Percentiles rank a stretch among this genome's conserved stretches.
Evolutionary conservation across 2,113 vertebrate species (phyloP).

Genomic region (Pluvialis apricaria): DNA sequence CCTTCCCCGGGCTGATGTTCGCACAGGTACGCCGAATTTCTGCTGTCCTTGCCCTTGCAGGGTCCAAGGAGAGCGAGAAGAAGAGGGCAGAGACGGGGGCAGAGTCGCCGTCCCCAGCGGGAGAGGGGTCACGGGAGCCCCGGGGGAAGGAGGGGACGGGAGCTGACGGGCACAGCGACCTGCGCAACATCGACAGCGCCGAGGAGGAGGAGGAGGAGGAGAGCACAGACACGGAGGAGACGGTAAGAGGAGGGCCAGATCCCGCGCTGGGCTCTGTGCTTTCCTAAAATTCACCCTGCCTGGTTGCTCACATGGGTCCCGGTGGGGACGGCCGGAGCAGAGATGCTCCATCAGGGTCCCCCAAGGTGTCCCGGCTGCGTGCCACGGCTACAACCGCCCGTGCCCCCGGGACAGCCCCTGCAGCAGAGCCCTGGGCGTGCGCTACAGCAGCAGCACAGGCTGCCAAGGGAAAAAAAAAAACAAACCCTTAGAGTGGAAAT

Average conservation of each 20-base stretch:
- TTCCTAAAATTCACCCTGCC: background rate
- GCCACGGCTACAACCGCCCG: fast-evolving
- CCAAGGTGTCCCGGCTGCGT: fast-evolving
- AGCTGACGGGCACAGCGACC: background rate
- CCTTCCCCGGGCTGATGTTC: background rate
- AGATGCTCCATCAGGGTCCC: background rate
- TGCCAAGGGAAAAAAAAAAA: background rate
- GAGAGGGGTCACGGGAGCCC: background rate
- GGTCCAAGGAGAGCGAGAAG: constrained; percentile 6
- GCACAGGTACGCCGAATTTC: background rate
- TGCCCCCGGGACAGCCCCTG: background rate
- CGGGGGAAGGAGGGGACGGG: background rate
- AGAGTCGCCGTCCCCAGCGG: background rate
- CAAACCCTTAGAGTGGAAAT: background rate
- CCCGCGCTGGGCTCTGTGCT: background rate
- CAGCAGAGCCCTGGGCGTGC: background rate
- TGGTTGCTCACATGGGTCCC: fast-evolving
- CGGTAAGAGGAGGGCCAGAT: background rate
- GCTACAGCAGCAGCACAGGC: background rate
- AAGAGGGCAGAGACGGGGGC: background rate
- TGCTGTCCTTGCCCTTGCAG: background rate
- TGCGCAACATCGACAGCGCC: background rate
- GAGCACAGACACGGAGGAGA: constrained; percentile 8
- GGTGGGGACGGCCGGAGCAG: background rate
- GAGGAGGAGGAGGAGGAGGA: constrained; percentile 33